Evolutionary conservation across 2,113 vertebrate genomes (phyloP), one percentile per base, ranked within the genome.

Genomic region (Gobio gobio): DNA sequence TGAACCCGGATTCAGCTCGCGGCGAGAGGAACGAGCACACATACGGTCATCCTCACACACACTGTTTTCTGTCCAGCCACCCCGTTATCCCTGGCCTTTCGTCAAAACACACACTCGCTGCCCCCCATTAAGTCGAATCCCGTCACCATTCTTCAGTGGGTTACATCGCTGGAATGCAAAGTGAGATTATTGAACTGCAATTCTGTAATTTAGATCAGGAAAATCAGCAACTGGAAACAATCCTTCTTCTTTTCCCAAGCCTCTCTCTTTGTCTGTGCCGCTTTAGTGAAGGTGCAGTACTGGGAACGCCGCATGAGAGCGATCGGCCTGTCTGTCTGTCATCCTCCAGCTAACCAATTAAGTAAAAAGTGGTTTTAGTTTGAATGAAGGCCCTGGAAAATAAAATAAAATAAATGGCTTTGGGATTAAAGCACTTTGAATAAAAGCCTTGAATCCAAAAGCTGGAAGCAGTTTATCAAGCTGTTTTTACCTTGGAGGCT

Each of bases 201-300:
- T 86, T 82, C 81, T 90, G 86, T 88, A 82, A 89, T 92, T 90
- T 86, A 89, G 87, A 92, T 92, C 43, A 68, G 84, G 81, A 87
- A 84, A 84, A 59, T 76, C 74, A 86, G 82, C 89, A 89, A 92
- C 86, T 91, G 89, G 92, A 89, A 93, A 83, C 77, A 87, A 85
- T 89, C 79, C 61, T 82, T 87, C 75, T 84, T 54, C 89, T 73
- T 33, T 18, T 13, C 47, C 36, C n/a, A 63, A 79, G 51, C 47
- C 68, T 49, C 56, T 18, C 45, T 49, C 16, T 29, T 64, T 58
- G 45, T 45, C 61, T 76, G 22, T 77, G 49, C 47, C 61, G 70
- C 70, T 84, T 63, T 66, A 64, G 70, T 1, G 20, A 79, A 74
- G 59, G 78, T 70, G 49, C 78, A 82, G 78, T 47, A 61, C 58